These are phyloP conservation scores for Eidolon helvum DNA, from an alignment of 2,113 vertebrate species.

Conservation along the genomic window DNA sequence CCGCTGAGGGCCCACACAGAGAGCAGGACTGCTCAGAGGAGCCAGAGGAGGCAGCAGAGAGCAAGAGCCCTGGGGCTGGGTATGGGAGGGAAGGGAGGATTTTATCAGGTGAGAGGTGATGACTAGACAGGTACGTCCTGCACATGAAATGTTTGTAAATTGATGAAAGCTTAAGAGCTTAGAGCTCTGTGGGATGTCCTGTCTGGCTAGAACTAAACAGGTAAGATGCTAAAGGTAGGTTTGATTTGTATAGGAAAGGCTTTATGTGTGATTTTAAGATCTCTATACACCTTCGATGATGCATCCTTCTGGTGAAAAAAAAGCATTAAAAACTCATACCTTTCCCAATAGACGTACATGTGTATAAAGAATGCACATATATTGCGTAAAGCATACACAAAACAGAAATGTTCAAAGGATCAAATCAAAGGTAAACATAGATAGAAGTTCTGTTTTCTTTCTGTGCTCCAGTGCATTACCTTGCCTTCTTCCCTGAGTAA, in stretches of 20 bases:
- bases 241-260: not conserved
- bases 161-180: not conserved
- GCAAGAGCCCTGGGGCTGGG: rapidly evolving
- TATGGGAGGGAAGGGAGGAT: not conserved
- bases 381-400: not conserved
- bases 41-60: not conserved
- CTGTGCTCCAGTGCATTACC: not conserved
- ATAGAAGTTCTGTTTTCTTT: not conserved
- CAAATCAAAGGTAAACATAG: not conserved
- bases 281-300: not conserved
- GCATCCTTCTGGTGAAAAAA: not conserved
- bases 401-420: not conserved
- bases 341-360: not conserved
- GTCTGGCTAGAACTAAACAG: not conserved
- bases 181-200: no score
- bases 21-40: not conserved
- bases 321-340: not conserved
- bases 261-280: not conserved
- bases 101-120: not conserved
- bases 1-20: not conserved
- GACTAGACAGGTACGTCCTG: not conserved
- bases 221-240: not conserved
- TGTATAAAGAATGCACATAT: not conserved
- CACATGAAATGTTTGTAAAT: not conserved
- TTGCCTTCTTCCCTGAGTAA: not conserved